Conservation (phyloP, 2,888 invertebrate genomes). For the Agrochola lychnidis region DNA sequence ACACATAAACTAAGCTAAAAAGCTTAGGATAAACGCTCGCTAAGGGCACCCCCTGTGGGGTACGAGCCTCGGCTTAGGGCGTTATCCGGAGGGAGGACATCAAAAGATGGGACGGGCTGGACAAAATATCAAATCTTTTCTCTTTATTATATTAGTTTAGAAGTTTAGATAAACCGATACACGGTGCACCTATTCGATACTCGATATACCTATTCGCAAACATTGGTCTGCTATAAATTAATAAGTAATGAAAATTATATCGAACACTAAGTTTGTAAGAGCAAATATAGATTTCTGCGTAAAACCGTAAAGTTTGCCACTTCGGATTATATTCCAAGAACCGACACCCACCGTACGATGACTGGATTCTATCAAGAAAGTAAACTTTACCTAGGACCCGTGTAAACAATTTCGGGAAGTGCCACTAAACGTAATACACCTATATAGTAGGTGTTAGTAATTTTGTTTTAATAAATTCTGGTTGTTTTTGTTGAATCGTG, state of each 20-base stretch:
- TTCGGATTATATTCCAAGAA: slow-evolving; percentile 31
- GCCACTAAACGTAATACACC: slow-evolving; percentile 44
- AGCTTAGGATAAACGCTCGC: no score
- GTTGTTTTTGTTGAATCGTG: slow-evolving; percentile 1
- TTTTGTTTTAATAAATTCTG: neutral
- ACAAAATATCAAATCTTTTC: no score
- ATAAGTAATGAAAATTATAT: slow-evolving; percentile 9
- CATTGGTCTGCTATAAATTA: slow-evolving; percentile 14
- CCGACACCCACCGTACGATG: slow-evolving; percentile 27
- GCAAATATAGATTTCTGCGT: slow-evolving; percentile 38
- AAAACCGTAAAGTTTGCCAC: slow-evolving; percentile 35
- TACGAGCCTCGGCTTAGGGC: no score
- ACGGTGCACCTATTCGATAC: neutral
- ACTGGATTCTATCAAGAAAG: slow-evolving; percentile 67
- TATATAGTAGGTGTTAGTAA: no score
- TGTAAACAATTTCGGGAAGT: slow-evolving; percentile 70
- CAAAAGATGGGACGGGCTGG: no score
- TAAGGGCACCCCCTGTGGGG: no score
- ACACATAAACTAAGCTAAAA: no score
- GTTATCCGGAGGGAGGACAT: no score
- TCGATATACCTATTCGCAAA: slow-evolving; percentile 1
- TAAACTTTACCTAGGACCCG: slow-evolving; percentile 69
- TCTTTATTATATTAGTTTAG: no score
- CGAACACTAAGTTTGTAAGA: neutral
- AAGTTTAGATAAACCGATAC: neutral